Evolutionary conservation across 2,797 vertebrate species (phyloP).

Genomic region (Sebastes steindachneri): DNA sequence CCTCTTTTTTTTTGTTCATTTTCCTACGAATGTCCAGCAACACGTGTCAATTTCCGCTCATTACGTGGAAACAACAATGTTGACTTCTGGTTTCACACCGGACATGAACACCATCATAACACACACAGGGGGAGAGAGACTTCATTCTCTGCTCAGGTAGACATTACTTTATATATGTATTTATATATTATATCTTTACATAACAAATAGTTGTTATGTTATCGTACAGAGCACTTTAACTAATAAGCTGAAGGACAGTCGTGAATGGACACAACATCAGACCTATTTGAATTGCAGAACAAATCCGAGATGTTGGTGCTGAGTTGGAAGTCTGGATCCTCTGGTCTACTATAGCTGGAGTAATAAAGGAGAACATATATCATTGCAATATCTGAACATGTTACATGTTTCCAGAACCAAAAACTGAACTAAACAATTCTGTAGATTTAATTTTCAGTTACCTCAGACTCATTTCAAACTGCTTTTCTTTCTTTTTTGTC

Average conservation of each 20-base stretch:
- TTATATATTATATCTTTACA: too few species aligned
- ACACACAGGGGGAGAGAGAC: too few species aligned
- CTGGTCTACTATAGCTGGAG: background rate
- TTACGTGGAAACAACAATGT: too few species aligned
- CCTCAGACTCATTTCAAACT: slow-evolving; percentile 56
- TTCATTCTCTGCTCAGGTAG: too few species aligned
- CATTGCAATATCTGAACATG: background rate
- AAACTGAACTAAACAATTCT: background rate
- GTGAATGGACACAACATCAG: background rate
- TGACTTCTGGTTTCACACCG: too few species aligned
- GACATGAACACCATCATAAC: too few species aligned
- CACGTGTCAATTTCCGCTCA: too few species aligned
- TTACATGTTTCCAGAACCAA: slow-evolving; percentile 2
- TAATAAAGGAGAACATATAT: background rate
- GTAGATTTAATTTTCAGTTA: slow-evolving; percentile 14
- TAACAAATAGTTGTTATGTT: too few species aligned
- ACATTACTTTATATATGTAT: too few species aligned
- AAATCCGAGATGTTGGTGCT: background rate
- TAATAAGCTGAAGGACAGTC: background rate
- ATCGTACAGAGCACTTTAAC: background rate
- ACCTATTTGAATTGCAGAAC: background rate
- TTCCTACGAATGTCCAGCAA: too few species aligned
- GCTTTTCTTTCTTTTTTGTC: slow-evolving; percentile 25
- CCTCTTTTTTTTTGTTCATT: too few species aligned
- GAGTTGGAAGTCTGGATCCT: background rate